Percentiles rank a stretch among this genome's conserved stretches.
phyloP scores from a whole-genome alignment of 2,797 vertebrate genomes.

The Fistularia tabacaria region DNA sequence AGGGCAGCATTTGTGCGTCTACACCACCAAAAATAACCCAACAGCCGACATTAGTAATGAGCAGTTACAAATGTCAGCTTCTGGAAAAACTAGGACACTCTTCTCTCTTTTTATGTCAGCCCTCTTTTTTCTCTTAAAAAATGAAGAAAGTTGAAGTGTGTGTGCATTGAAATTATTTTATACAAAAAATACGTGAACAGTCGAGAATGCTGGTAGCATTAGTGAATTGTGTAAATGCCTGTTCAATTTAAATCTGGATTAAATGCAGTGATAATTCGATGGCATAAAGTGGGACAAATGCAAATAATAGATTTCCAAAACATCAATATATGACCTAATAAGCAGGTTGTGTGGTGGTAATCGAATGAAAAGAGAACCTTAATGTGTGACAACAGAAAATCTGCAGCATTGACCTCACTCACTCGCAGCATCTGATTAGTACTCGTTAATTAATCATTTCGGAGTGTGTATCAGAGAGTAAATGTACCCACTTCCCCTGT shows the following conservation, averaged over 20 bases:
- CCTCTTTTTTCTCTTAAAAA: slow-evolving; percentile 3
- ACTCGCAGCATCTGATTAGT: not conserved
- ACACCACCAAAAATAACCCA: slow-evolving; percentile 36
- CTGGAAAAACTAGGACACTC: slow-evolving; percentile 33
- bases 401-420: slow-evolving; percentile 4
- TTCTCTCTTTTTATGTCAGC: slow-evolving; percentile 5
- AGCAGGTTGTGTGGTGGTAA: slow-evolving; percentile 2
- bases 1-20: slow-evolving; percentile 22
- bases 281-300: too few species aligned
- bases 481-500: too few species aligned
- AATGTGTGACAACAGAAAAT: slow-evolving; percentile 16
- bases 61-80: slow-evolving; percentile 39
- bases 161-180: slow-evolving; percentile 6
- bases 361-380: not conserved
- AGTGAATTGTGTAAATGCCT: too few species aligned
- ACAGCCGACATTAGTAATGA: slow-evolving; percentile 31
- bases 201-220: not conserved
- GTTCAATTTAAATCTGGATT: too few species aligned
- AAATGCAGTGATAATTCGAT: too few species aligned
- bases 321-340: slow-evolving; percentile 6
- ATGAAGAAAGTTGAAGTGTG: slow-evolving; percentile 12
- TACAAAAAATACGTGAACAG: not conserved
- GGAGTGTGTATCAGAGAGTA: not conserved
- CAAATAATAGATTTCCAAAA: too few species aligned
- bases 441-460: slow-evolving; percentile 9